Conservation (phyloP, 2,888 invertebrate species). For the Phania funesta region DNA sequence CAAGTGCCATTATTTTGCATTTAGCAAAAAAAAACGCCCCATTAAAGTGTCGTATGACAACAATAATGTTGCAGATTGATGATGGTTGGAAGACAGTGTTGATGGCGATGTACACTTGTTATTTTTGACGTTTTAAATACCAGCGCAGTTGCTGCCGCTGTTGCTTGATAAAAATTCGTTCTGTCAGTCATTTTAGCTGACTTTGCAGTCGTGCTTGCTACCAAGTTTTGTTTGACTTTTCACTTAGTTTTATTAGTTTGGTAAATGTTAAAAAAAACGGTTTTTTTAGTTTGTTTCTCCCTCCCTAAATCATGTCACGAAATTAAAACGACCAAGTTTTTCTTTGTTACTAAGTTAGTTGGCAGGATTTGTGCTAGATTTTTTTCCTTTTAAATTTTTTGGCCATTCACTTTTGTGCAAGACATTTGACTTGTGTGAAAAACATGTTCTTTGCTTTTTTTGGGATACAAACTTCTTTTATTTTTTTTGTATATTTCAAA, state of each 20-base stretch:
- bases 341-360: slow-evolving; percentile 44
- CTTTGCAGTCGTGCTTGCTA: background rate
- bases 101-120: slow-evolving; percentile 25
- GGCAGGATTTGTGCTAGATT: slow-evolving; percentile 5
- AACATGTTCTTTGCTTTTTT: slow-evolving; percentile 13
- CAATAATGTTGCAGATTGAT: background rate
- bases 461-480: background rate
- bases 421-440: slow-evolving; percentile 40
- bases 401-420: slow-evolving; percentile 52
- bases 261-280: background rate
- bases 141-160: background rate
- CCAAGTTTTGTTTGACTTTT: background rate
- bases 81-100: background rate
- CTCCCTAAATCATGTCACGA: slow-evolving; percentile 41
- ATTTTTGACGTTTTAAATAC: background rate
- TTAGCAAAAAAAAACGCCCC: background rate
- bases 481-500: slow-evolving; percentile 3
- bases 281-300: background rate
- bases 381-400: slow-evolving; percentile 2
- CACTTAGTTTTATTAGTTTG: background rate
- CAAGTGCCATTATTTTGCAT: slow-evolving; percentile 56
- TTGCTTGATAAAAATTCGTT: slow-evolving; percentile 2
- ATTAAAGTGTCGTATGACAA: slow-evolving; percentile 8
- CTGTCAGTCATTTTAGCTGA: slow-evolving; percentile 16
- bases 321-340: slow-evolving; percentile 35